Base-by-base conservation (phyloP, 37 sponge, comb jelly and placozoan genomes). In the Beroe ovata region DNA sequence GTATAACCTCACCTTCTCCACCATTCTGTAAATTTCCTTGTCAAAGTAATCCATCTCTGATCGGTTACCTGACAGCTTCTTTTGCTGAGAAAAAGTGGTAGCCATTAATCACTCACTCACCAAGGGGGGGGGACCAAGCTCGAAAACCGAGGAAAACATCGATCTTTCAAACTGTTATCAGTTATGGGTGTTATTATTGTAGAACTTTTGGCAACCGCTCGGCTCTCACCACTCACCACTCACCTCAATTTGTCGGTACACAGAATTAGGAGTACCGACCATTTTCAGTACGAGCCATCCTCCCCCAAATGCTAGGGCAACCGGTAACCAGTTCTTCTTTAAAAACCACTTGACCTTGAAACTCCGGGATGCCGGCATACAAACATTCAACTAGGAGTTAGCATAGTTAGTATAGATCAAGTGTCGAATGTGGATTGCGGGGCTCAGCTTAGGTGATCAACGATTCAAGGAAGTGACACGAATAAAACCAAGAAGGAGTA, bases 41-140 rank as follows among this genome's bases (percentile, higher is more conserved):
- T 66, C 69, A 18, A 66, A 66, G 16, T 66, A 66, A 2, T 66
- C 69, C 69, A 66, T 66, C 36, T 66, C 69, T 34, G 32, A 29
- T 1, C 36, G 32, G 2, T 16, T 37, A 47, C 54, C 54, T 16
- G 54, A 47, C 11, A 18, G 29, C 34, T 66, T 66, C 16, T 34
- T 66, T 26, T 33, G 33, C 69, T 66, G 69, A 11, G 6, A 16
- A 11, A 11, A 47, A 47, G 54, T 47, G n/a, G n/a, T n/a, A n/a
- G n/a, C n/a, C n/a, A n/a, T n/a, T n/a, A n/a, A n/a, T n/a, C n/a
- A n/a, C n/a, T n/a, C n/a, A n/a, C n/a, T n/a, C n/a, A n/a, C n/a
- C n/a, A n/a, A n/a, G n/a, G n/a, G n/a, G n/a, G n/a, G n/a, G n/a
- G n/a, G n/a, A n/a, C n/a, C n/a, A n/a, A n/a, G n/a, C n/a, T n/a